Conservation (phyloP, 2,113 vertebrate genomes). For the Piaya cayana region DNA sequence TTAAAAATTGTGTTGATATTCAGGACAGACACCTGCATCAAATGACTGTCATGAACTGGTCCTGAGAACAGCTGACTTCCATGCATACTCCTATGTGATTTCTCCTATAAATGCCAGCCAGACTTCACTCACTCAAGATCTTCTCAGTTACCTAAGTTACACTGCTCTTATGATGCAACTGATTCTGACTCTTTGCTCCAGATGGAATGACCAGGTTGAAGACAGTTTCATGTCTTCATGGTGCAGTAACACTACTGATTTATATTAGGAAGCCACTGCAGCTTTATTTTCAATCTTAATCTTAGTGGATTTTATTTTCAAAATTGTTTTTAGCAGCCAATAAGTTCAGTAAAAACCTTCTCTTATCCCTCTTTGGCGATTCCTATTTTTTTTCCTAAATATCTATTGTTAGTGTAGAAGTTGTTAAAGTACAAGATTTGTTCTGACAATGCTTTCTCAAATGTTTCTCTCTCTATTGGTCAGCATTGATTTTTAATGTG, state of each 20-base stretch:
- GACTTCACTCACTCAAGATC: not conserved
- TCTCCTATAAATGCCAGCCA: not conserved
- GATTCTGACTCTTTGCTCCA: not conserved
- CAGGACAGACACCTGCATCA: not conserved
- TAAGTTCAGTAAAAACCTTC: not conserved
- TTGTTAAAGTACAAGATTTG: not conserved
- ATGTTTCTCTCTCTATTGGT: not conserved
- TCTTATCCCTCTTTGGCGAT: not conserved
- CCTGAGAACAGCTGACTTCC: not conserved
- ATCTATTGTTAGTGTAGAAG: not conserved
- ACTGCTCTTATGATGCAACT: not conserved
- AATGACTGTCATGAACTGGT: not conserved
- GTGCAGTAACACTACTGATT: not conserved
- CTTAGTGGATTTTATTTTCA: not conserved
- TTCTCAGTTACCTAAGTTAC: not conserved
- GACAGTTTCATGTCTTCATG: not conserved
- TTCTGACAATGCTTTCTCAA: not conserved
- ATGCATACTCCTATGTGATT: not conserved
- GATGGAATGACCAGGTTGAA: not conserved
- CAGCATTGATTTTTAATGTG: not conserved
- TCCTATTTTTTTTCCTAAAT: not conserved
- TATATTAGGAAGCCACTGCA: not conserved
- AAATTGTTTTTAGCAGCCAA: not conserved
- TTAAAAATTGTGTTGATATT: not conserved
- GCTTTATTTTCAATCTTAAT: not conserved